Evolutionary conservation across 2,888 invertebrate genomes (phyloP).

Genomic region (Parnassius apollo): DNA sequence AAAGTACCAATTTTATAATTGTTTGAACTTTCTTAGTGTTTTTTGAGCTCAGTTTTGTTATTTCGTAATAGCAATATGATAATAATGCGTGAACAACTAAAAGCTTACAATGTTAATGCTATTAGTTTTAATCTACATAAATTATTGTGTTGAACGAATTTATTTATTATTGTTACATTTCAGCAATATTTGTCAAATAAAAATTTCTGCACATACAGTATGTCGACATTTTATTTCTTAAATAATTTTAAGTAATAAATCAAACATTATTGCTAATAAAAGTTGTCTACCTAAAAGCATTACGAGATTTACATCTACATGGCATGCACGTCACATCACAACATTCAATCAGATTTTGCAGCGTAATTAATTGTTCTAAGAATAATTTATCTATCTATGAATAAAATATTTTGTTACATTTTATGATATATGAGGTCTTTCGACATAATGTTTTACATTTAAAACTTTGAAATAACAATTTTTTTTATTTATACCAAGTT

Average conservation of each 20-base stretch:
- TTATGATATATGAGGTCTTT: neutral
- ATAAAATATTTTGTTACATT: neutral
- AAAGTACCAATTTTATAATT: no score
- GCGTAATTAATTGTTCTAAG: neutral
- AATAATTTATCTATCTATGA: conserved; percentile 2
- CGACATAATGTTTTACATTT: neutral
- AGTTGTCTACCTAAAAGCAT: conserved; percentile 16
- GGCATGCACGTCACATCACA: conserved; percentile 16
- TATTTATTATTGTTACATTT: no score
- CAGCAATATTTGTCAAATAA: conserved; percentile 19
- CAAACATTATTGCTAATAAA: conserved; percentile 17
- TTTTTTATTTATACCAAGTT: conserved; percentile 37
- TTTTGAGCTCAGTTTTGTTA: no score
- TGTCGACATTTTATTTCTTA: conserved; percentile 36
- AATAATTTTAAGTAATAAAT: conserved; percentile 8
- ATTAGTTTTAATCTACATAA: no score
- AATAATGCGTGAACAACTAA: no score
- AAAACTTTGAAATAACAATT: conserved; percentile 20
- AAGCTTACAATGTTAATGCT: no score
- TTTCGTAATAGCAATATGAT: no score
- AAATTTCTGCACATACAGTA: conserved; percentile 30
- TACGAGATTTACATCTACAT: conserved; percentile 14
- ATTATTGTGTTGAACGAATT: no score
- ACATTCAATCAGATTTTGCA: conserved; percentile 1
- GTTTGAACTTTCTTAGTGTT: no score